Evolutionary conservation across 2,888 invertebrate genomes (phyloP), one percentile per base, ranked within the genome.

Genomic region (Liposcelis brunnea): DNA sequence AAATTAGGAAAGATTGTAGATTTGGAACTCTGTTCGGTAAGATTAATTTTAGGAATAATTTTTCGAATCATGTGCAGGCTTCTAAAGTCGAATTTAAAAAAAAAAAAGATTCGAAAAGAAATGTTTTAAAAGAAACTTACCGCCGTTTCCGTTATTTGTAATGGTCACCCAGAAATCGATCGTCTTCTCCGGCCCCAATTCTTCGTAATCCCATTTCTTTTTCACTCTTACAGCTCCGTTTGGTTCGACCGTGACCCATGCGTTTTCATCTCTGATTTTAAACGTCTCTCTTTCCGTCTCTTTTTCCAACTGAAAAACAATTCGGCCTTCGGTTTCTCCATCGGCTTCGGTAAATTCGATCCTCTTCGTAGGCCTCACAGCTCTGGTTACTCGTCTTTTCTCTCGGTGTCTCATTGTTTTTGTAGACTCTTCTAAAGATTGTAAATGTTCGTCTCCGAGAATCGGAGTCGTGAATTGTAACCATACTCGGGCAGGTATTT

Each of bases 131-230:
- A 38, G n/a, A 12, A n/a, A 55, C 61, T 58, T 56, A 86, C 85
- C 84, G 70, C 82, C 80, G 63, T 80, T 81, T 68, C 85, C 86
- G 51, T 83, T 75, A 63, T 90, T 90, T 47, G 84, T 86, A 56
- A 90, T 90, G 46, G 86, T 87, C 45, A 91, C 90, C 90, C 90
- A 91, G 64, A 91, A 91, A 65, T 91, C 90, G 58, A 91, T 90
- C 11, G 87, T 90, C 63, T 91, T 91, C 67, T 91, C 90, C 2
- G 87, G 86, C 19, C 90, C 90, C 42, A 91, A 66, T 59, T 90
- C 90, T 61, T 91, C 91, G 64, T 87, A 91, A 72, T 91, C 90
- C 91, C 91, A 91, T 76, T 89, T 89, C 76, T 89, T 86, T 67
- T 87, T 89, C 52, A 91, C 90, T 58, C 83, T 77, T 57, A 91